These are phyloP conservation scores for Trypoxylus dichotomus DNA, from an alignment of 1,140 invertebrate genomes.

Conservation along the genomic window DNA sequence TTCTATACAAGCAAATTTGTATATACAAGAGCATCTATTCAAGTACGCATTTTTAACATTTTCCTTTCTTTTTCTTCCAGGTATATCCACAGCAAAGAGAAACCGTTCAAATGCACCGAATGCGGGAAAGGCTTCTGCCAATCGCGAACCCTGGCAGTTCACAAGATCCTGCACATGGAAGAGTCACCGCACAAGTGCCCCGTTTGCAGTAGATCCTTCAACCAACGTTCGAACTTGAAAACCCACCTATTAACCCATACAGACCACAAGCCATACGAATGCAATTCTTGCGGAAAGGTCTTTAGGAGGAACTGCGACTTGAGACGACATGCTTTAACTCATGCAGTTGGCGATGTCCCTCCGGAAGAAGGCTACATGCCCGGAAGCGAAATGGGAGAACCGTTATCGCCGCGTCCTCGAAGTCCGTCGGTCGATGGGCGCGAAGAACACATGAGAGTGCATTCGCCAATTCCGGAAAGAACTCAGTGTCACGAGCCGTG, in stretches of 20 bases:
- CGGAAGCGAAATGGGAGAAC: conserved; percentile 55
- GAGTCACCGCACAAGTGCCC: conserved; percentile 91
- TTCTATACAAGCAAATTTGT: too few relatives aligned
- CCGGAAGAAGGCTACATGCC: conserved; percentile 63
- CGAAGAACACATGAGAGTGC: conserved; percentile 49
- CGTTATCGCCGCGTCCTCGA: conserved; percentile 52
- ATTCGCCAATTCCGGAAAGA: conserved; percentile 55
- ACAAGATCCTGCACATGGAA: conserved; percentile 90
- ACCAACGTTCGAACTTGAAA: conserved; percentile 89
- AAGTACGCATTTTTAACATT: conserved; percentile 65
- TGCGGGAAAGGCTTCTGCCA: conserved; percentile 98
- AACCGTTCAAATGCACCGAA: conserved; percentile 56
- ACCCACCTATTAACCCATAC: conserved; percentile 88
- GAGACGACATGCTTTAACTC: conserved; percentile 79
- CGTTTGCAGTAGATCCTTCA: conserved; percentile 85
- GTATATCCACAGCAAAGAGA: conserved; percentile 56
- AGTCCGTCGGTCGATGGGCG: conserved; percentile 46
- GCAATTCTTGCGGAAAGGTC: conserved; percentile 85
- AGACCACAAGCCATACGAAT: conserved; percentile 93
- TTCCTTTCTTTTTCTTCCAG: conserved; percentile 86
- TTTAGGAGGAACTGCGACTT: conserved; percentile 85
- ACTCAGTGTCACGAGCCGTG: conserved; percentile 66
- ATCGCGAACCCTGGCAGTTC: conserved; percentile 88
- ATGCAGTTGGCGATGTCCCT: conserved; percentile 80
- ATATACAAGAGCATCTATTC: too few relatives aligned